phyloP scores from a whole-genome alignment of 2,797 vertebrate species.

The Gymnocypris eckloni region DNA sequence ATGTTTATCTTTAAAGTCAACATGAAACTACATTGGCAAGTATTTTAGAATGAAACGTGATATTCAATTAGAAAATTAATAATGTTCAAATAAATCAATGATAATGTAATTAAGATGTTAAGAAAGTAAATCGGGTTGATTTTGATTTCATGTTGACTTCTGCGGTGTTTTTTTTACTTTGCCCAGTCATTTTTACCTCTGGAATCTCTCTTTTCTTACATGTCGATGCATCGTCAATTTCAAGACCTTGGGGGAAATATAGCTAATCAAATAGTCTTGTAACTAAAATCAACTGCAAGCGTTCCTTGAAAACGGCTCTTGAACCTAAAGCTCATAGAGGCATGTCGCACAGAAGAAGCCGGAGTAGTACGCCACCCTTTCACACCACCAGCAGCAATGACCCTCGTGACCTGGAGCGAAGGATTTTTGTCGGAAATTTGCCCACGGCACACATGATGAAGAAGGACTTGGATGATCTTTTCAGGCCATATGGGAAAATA shows the following conservation, averaged over 20 bases:
- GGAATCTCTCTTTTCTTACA: conserved; percentile 74
- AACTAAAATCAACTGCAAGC: conserved; percentile 65
- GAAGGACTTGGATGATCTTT: conserved; percentile 90
- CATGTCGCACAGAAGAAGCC: conserved; percentile 87
- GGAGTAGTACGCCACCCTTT: conserved; percentile 74
- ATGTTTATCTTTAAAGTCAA: conserved; percentile 17
- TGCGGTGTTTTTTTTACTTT: conserved; percentile 36
- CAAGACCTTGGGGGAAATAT: conserved; percentile 74
- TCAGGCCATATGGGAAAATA: conserved; percentile 87
- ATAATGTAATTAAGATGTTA: background rate
- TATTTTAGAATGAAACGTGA: background rate
- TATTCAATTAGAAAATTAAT: background rate
- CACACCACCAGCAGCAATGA: conserved; percentile 85
- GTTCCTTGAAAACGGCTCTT: conserved; percentile 60
- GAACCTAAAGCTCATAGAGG: conserved; percentile 59
- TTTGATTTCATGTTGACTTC: conserved; percentile 24
- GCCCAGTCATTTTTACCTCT: conserved; percentile 68
- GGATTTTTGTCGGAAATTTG: conserved; percentile 94
- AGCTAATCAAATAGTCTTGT: conserved; percentile 62
- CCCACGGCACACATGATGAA: conserved; percentile 87
- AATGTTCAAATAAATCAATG: background rate
- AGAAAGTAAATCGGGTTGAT: background rate
- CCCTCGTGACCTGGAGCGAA: conserved; percentile 87
- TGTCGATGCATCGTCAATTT: conserved; percentile 77
- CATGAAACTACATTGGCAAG: background rate